These are phyloP conservation scores for Montipora sp. DNA, from an alignment of 64 coral and sea anemone species.

Conservation along the genomic window DNA sequence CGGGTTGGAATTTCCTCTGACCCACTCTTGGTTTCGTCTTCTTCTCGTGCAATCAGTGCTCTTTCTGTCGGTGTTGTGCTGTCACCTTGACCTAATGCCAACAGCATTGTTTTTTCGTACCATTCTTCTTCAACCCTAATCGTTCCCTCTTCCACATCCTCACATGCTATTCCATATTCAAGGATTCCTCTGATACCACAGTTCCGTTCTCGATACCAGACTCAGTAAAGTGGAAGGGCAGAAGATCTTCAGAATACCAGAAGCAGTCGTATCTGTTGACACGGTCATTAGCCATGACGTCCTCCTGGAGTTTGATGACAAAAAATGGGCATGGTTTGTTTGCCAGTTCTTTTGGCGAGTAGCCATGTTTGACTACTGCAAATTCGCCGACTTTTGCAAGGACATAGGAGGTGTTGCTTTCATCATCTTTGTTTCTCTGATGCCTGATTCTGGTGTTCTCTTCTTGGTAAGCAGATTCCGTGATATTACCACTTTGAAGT, in stretches of 20 bases:
- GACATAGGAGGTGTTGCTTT: conserved; percentile 2
- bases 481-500: too few species aligned
- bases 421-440: conserved; percentile 1
- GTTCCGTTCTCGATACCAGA: conserved; percentile 12
- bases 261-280: conserved; percentile 4
- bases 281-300: neutral
- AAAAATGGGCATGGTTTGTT: conserved; percentile 44
- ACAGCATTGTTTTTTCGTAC: too few species aligned
- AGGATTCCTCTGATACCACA: conserved; percentile 49
- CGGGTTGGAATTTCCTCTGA: too few species aligned
- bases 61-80: conserved; percentile 45
- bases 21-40: too few species aligned
- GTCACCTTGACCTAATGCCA: conserved; percentile 26
- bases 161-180: conserved; percentile 1
- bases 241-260: conserved; percentile 33
- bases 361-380: conserved; percentile 17
- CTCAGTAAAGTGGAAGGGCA: conserved; percentile 51
- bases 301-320: conserved; percentile 44
- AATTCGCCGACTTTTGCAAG: conserved; percentile 15
- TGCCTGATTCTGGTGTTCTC: neutral
- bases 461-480: neutral
- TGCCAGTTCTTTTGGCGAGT: conserved; percentile 18
- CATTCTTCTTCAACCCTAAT: too few species aligned
- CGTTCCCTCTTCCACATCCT: conserved; percentile 40
- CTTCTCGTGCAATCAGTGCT: neutral